Percentiles rank a stretch among this genome's conserved stretches.
phyloP scores from a whole-genome alignment of 1,140 invertebrate species.

The Diabrotica undecimpunctata region DNA sequence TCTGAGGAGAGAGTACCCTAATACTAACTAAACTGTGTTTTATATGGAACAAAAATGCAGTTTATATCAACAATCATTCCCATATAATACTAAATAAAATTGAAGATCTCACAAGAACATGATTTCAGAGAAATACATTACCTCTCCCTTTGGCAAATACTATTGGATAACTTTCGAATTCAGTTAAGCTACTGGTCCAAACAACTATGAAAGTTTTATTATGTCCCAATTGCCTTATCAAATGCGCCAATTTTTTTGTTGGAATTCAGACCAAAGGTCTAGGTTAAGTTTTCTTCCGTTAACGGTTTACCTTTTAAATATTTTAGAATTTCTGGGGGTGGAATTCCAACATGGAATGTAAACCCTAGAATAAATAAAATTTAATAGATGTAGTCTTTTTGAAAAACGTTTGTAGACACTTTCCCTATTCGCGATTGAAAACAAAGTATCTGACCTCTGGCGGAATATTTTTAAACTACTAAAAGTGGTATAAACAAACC shows the following conservation, averaged over 20 bases:
- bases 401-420: no score
- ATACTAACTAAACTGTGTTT: no score
- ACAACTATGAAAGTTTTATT: slow-evolving; percentile 56
- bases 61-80: no score
- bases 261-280: slow-evolving; percentile 66
- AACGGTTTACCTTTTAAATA: slow-evolving; percentile 61
- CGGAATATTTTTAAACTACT: no score
- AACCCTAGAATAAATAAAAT: slow-evolving; percentile 50
- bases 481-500: no score
- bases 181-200: slow-evolving; percentile 73
- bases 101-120: background rate
- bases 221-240: slow-evolving; percentile 46
- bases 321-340: slow-evolving; percentile 61
- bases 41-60: no score
- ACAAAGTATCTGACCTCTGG: no score
- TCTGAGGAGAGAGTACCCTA: no score
- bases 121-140: slow-evolving; percentile 27
- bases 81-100: no score
- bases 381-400: no score
- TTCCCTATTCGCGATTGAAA: no score
- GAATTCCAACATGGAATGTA: slow-evolving; percentile 75
- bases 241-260: slow-evolving; percentile 46
- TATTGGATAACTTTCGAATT: slow-evolving; percentile 59
- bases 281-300: slow-evolving; percentile 60
- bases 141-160: slow-evolving; percentile 64